phyloP scores from a whole-genome alignment of 2,113 vertebrate species.

The Neogale vison region DNA sequence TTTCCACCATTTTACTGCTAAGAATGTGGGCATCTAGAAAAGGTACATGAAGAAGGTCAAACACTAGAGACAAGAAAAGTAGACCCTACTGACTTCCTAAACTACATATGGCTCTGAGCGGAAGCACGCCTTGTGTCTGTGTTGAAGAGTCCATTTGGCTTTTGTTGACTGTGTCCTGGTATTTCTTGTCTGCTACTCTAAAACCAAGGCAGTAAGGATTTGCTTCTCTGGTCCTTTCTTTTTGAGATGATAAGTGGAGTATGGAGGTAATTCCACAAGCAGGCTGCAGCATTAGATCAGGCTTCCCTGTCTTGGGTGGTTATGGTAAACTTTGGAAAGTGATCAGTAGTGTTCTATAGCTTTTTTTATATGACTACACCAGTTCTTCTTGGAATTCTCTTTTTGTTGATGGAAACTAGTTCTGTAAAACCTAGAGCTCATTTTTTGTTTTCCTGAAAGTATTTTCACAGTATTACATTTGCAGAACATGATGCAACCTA shows the following conservation, averaged over 20 bases:
- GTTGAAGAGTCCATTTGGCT: neutral
- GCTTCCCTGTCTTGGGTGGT: neutral
- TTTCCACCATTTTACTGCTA: neutral
- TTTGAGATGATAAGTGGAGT: neutral
- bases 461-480: conserved; percentile 50
- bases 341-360: neutral
- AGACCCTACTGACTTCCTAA: neutral
- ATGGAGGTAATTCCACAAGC: neutral
- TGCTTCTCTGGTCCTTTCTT: neutral
- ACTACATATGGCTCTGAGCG: neutral
- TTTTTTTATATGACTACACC: neutral
- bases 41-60: neutral
- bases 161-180: neutral
- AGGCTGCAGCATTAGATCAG: neutral
- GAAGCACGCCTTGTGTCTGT: neutral
- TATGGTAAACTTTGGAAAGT: neutral
- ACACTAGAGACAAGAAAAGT: neutral
- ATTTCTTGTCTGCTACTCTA: neutral
- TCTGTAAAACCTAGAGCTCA: neutral
- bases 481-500: neutral
- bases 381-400: conserved; percentile 42
- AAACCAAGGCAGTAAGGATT: neutral
- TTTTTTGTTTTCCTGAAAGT: neutral
- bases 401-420: conserved; percentile 7
- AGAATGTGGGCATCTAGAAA: neutral